Evolutionary conservation across 2,888 invertebrate species (phyloP).

Genomic region (Dolichopus griseipennis): DNA sequence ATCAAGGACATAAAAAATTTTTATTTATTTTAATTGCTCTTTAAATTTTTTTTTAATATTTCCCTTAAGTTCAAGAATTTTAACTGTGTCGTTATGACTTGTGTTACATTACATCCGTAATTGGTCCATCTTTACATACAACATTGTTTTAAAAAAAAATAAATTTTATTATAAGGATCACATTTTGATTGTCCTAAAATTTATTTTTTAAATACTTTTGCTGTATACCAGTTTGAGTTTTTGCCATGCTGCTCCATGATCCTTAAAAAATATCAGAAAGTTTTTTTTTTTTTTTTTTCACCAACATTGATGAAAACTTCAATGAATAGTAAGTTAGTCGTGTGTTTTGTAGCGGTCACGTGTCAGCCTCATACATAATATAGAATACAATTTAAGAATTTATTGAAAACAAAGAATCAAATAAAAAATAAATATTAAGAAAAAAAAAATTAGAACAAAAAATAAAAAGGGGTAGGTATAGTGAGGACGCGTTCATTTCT

Average conservation of each 20-base stretch:
- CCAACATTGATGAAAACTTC: too few relatives aligned
- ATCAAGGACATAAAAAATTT: too few relatives aligned
- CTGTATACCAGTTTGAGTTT: too few relatives aligned
- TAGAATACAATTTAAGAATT: too few relatives aligned
- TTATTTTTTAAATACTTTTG: not conserved
- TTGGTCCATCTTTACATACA: not conserved
- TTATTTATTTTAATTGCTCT: not conserved
- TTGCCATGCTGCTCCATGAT: too few relatives aligned
- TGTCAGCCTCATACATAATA: not conserved
- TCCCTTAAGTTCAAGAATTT: not conserved
- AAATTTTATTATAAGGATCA: too few relatives aligned
- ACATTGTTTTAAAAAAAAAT: too few relatives aligned
- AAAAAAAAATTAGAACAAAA: too few relatives aligned
- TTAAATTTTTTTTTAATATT: not conserved
- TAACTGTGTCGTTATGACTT: not conserved
- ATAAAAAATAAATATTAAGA: too few relatives aligned
- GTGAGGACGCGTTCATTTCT: not conserved
- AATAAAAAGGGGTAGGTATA: constrained; percentile 1
- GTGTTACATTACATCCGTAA: not conserved
- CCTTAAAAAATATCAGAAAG: too few relatives aligned
- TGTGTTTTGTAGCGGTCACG: constrained; percentile 1
- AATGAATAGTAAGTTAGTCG: not conserved
- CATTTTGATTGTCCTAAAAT: not conserved
- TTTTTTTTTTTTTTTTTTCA: too few relatives aligned
- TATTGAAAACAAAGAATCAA: too few relatives aligned